Base-by-base conservation (phyloP, 2,888 invertebrate species). In the Myopa tessellatipennis region DNA sequence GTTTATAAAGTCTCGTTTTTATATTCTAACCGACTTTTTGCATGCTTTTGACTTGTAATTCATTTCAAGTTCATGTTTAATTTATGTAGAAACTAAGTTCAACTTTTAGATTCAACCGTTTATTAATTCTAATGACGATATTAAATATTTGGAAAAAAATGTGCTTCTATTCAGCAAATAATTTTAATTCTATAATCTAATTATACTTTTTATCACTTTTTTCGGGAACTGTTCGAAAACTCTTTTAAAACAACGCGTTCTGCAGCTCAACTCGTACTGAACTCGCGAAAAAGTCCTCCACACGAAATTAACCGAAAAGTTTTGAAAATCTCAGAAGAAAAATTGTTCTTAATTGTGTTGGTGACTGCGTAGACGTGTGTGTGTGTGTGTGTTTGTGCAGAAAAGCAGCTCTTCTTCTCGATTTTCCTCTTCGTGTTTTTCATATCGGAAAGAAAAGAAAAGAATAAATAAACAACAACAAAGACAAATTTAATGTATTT, bases 181-280 rank as follows among this genome's bases (percentile, higher is more conserved):
- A 72, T 76, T 67, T 78, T 55, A 26, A 76, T 69, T 69, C 73
- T 58, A 36, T 8, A 55, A 69, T 77, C n/a, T 60, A 14, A 60
- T 60, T 16, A 10, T n/a, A 26, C 55, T 77, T 67, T 79, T 26
- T 75, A 68, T 26, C 60, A 38, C 60, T 78, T 77, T 78, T 63
- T 34, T 73, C 34, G 65, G 34, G 58, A 65, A 67, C 68, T 60
- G 14, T 72, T 74, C 61, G 58, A 61, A 74, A 75, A 8, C 76
- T 77, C 52, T 81, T 83, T 82, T 71, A 81, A 82, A 84, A 87
- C 89, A 87, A 88, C 89, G 87, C 89, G 88, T 88, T 87, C 89
- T 86, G 88, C 86, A 88, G 89, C 88, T 89, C 88, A 88, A 88
- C 87, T 89, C 88, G 89, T 89, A 88, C 88, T 88, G 88, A 89